Evolutionary conservation across 2,888 invertebrate genomes (phyloP), one percentile per base, ranked within the genome.

Genomic region (Heliconius ethilla): DNA sequence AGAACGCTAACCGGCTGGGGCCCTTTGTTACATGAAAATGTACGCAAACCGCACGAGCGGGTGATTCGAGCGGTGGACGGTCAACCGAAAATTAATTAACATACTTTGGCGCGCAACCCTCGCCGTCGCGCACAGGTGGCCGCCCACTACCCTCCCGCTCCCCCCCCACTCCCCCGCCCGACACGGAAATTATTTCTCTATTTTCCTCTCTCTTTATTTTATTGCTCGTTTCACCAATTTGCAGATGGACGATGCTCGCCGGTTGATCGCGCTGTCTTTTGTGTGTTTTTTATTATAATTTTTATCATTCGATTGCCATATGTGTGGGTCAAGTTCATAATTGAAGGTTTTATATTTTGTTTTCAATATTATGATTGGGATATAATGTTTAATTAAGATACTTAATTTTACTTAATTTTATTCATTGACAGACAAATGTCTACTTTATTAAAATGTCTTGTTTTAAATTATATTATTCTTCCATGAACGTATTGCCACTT

Each of bases 51-150:
- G 87, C 92, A 90, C 87, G 88, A 87, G 80, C 80, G 90, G 88
- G 89, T 89, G 92, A 92, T 92, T 92, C 89, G 89, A 90, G 88
- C 88, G 87, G 87, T 88, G 92, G 87, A 92, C 91, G 93, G 92
- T 91, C 92, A 90, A 91, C 93, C 92, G 90, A 94, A 94, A 94
- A 94, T 94, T 94, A 94, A 94, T 94, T 94, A 94, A 94, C 94
- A 94, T 94, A 94, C 94, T 94, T 94, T 91, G 88, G 90, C 86
- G 90, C 87, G 87, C 89, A 90, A 92, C 92, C 93, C 92, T 90
- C 89, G 82, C 79, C 79, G 79, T 78, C 80, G 83, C 78, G 81
- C 85, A 85, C 87, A 87, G 87, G 92, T 93, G 92, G 84, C 75
- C 77, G 72, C 70, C 74, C 69, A 69, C 83, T 83, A 84, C 83